These are phyloP conservation scores for Ailuropoda melanoleuca DNA, from an alignment of 2,113 vertebrate genomes.

Conservation along the genomic window DNA sequence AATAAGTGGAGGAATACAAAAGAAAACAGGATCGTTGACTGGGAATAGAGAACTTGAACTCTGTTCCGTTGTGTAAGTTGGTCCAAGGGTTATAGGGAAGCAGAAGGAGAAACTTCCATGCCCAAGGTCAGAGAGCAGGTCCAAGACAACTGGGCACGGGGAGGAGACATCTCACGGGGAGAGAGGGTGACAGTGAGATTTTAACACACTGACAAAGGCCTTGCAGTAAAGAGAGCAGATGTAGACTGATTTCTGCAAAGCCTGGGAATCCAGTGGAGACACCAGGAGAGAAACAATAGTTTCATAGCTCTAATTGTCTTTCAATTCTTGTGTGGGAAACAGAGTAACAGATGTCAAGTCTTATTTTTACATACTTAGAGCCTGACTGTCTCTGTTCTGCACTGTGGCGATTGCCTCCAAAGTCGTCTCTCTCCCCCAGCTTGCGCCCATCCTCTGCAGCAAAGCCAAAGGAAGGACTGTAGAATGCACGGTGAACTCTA, in stretches of 20 bases:
- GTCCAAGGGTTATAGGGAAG: background rate
- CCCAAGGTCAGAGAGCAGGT: background rate
- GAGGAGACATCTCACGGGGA: background rate
- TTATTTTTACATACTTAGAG: background rate
- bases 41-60: background rate
- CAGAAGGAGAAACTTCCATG: background rate
- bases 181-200: background rate
- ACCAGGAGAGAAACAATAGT: background rate
- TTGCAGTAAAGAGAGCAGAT: background rate
- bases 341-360: background rate
- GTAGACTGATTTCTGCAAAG: constrained; percentile 24
- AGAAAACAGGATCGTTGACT: background rate
- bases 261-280: background rate
- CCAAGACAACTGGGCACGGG: background rate
- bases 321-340: background rate
- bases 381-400: background rate
- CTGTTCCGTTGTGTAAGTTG: background rate
- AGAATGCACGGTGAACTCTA: background rate
- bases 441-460: no score
- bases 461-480: background rate
- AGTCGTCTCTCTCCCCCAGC: background rate
- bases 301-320: constrained; percentile 13
- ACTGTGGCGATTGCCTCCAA: background rate
- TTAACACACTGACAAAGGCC: background rate
- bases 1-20: background rate